These are phyloP conservation scores for Pyralis farinalis DNA, from an alignment of 2,888 invertebrate species.

Conservation along the genomic window DNA sequence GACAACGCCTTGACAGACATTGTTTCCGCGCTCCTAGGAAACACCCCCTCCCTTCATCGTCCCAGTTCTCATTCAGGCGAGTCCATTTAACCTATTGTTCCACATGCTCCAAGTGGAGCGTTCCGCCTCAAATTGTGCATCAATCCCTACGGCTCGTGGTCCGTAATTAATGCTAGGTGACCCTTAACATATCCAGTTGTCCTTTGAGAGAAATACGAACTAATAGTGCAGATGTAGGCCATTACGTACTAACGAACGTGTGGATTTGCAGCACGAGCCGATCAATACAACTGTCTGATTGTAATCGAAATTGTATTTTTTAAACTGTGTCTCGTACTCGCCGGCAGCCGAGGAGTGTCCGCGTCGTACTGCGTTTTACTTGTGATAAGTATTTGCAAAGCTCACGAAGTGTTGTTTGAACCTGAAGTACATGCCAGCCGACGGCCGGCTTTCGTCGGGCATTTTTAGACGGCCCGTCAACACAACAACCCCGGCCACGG, in stretches of 20 bases:
- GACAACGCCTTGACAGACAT: slow-evolving; percentile 7
- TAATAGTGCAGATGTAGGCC: neutral
- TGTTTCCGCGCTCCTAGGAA: slow-evolving; percentile 3
- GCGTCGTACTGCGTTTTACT: neutral
- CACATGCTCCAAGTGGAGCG: neutral
- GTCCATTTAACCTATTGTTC: neutral
- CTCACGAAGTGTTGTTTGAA: neutral
- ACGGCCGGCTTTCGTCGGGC: slow-evolving; percentile 25
- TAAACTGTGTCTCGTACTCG: neutral
- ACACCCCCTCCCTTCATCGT: neutral
- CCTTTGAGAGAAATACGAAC: neutral
- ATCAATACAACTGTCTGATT: neutral
- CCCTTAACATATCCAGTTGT: neutral
- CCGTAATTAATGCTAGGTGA: neutral
- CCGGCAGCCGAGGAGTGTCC: neutral
- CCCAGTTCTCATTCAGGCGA: neutral
- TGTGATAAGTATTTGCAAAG: neutral
- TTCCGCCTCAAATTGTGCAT: neutral
- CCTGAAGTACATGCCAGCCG: slow-evolving; percentile 9
- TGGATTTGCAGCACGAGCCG: neutral
- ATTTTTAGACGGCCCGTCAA: slow-evolving; percentile 34
- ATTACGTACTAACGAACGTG: neutral
- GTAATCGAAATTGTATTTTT: neutral
- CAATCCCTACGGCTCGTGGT: neutral
- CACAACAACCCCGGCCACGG: slow-evolving; percentile 28